Percentiles rank a stretch among this genome's conserved stretches.
phyloP scores from a whole-genome alignment of 2,888 invertebrate genomes.

The Mythimna lalbum region DNA sequence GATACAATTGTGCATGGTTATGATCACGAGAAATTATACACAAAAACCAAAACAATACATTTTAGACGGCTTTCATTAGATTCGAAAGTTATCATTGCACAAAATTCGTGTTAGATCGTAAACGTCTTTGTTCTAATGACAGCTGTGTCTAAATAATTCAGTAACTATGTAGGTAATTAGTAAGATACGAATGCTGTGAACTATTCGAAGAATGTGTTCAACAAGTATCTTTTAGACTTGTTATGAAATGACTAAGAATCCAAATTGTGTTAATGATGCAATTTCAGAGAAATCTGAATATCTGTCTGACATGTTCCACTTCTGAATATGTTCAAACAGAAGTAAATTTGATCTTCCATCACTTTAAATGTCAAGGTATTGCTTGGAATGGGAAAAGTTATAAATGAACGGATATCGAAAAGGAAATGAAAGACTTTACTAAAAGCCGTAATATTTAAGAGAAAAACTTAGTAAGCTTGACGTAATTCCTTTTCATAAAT shows the following conservation, averaged over 20 bases:
- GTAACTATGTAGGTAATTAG: constrained; percentile 35
- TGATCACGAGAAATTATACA: constrained; percentile 65
- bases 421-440: background rate
- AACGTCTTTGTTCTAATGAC: constrained; percentile 30
- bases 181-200: constrained; percentile 24
- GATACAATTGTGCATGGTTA: constrained; percentile 62
- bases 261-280: constrained; percentile 47
- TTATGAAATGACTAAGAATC: constrained; percentile 43
- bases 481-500: background rate
- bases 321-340: constrained; percentile 5
- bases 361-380: background rate
- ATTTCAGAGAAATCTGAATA: constrained; percentile 40
- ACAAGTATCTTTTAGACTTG: constrained; percentile 24
- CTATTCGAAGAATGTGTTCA: constrained; percentile 18
- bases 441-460: background rate
- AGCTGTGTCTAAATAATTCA: constrained; percentile 38
- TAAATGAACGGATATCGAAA: constrained; percentile 4
- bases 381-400: background rate
- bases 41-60: constrained; percentile 74
- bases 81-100: constrained; percentile 69
- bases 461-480: background rate
- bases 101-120: constrained; percentile 45
- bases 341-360: background rate
- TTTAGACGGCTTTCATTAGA: constrained; percentile 66
- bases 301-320: background rate